Base-by-base conservation (phyloP, 2,888 invertebrate species). In the Drosophila nigricruria region DNA sequence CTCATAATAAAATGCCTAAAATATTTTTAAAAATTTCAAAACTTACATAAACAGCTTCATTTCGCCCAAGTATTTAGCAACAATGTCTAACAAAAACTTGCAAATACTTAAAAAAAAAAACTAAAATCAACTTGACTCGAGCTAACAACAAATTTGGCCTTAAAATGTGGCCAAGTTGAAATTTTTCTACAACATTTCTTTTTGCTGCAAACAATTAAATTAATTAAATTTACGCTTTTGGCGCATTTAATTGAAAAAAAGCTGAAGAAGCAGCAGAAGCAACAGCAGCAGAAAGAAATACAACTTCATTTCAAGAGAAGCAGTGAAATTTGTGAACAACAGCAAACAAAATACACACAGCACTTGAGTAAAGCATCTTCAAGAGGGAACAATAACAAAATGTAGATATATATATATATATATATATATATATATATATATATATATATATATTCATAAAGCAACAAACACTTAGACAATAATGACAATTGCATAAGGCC, bases 161-260 rank as follows among this genome's bases (percentile, higher is more conserved):
- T 70, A 53, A 62, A 58, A 60, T 38, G 49, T 70, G 43, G 64
- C 68, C 64, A 73, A 77, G 64, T 73, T 73, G 70, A 73, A 77
- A 66, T 80, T 65, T 84, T 69, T 70, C 57, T 57, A 61, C 30
- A 32, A 20, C 70, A 67, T 74, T 84, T 73, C 64, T 77, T 84
- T 69, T 32, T 43, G 47, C 43, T 70, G 40, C 36, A 68, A 68
- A 68, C 82, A 88, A 88, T 88, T 88, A 83, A 85, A 74, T 73
- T 88, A 82, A 86, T 86, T 88, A 82, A 80, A 69, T 88, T 77
- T 75, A 86, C 88, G 86, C 84, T 88, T 88, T 74, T 88, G 86
- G 72, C 78, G 78, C 75, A 78, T 75, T 78, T 78, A 80, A 80
- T 78, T 70, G 67, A 38, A 27, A 43, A 23, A 40, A 42, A 23